A percentile compares a stretch with the other conserved stretches of the same genome.
Evolutionary conservation across 23 tunicate species (phyloP).

Genomic region (Aplidium turbinatum): DNA sequence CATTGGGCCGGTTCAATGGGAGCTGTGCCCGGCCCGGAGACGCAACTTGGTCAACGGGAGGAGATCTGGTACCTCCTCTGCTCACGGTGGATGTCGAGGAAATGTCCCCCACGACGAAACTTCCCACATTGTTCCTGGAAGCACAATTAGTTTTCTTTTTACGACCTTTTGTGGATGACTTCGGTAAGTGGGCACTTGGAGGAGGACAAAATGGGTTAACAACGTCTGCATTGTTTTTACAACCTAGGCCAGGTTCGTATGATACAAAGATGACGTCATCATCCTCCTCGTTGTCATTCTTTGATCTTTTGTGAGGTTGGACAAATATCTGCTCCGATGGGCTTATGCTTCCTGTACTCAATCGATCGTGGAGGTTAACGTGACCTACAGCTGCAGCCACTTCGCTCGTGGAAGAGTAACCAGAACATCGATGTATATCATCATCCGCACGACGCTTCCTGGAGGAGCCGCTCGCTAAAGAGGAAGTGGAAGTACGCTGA

Average conservation of each 20-base stretch:
- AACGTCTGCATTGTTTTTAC: too few species aligned
- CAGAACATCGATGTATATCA: slow-evolving; percentile 11
- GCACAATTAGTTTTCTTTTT: too few species aligned
- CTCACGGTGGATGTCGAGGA: too few species aligned
- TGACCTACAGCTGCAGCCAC: slow-evolving; percentile 71
- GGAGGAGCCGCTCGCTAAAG: slow-evolving; percentile 58
- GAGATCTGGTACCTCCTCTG: too few species aligned
- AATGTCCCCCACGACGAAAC: too few species aligned
- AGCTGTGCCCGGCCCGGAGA: too few species aligned
- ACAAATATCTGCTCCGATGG: slow-evolving; percentile 38
- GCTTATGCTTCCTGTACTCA: slow-evolving; percentile 48
- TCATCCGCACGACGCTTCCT: slow-evolving; percentile 88
- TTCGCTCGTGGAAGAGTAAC: slow-evolving; percentile 67
- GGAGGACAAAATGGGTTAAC: too few species aligned
- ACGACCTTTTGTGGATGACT: too few species aligned
- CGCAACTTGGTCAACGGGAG: too few species aligned
- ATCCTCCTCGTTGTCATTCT: slow-evolving; percentile 73
- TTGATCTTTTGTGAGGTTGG: slow-evolving; percentile 77
- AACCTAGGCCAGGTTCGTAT: slow-evolving; percentile 48
- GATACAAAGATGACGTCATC: slow-evolving; percentile 78
- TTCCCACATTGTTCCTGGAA: too few species aligned
- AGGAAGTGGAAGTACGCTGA: slow-evolving; percentile 63
- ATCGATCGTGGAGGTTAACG: slow-evolving; percentile 57
- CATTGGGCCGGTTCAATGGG: slow-evolving; percentile 5
- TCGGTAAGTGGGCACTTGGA: too few species aligned